Base-by-base conservation (phyloP, 1,140 invertebrate genomes). In the Leguminivora glycinivorella region DNA sequence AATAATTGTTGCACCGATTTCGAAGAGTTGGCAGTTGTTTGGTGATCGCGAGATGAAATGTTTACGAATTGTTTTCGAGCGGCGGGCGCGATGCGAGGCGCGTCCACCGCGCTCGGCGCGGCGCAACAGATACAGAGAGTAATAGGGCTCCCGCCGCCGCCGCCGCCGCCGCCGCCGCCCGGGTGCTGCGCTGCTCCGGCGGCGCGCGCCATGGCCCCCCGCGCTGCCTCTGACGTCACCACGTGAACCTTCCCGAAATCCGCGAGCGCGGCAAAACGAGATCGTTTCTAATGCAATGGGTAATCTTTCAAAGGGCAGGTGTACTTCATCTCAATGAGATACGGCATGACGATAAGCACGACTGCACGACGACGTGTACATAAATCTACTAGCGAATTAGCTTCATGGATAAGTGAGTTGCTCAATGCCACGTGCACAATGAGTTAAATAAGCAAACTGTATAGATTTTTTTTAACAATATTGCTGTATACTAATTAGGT, bases 31-130 rank as follows among this genome's bases (percentile, higher is more conserved):
- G 0, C 6, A 29, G 58, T 63, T 29, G 29, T 29, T 26, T 63
- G 17, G 29, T 17, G 58, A 31, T 63, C 26, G 58, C 26, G 29
- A 14, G 24, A 14, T 25, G 58, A 63, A 63, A 63, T 76, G 74
- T 82, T 83, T 84, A 80, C 76, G 77, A 69, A 31, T 72, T 70
- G 72, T 73, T 68, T 70, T 75, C 38, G 38, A 43, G 25, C 63
- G 47, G 52, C 67, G 52, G 68, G 29, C 67, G 40, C 17, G 29
- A 10, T 29, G 31, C 71, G 81, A 75, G 75, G 78, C 78, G 82
- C 84, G 80, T 80, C 79, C 76, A 79, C 79, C 78, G 80, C 82
- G 81, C 75, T 77, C 85, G 80, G 81, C 82, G 86, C 82, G 87
- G 86, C 82, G 87, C 83, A 84, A 84, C 82, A 84, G 84, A 83